Evolutionary conservation across 2,113 vertebrate genomes (phyloP).

Genomic region (Plecotus auritus): DNA sequence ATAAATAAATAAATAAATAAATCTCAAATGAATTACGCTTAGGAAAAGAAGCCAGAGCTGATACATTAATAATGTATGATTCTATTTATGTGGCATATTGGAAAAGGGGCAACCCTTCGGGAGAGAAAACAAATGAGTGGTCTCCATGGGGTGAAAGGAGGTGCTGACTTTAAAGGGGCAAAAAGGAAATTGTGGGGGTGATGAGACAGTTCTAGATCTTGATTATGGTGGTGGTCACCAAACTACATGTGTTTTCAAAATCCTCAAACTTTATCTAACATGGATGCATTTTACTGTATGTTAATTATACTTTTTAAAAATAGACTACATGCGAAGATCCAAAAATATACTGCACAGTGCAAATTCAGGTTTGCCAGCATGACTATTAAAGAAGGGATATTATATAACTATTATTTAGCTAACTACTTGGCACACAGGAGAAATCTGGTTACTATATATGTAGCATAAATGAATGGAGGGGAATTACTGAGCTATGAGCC

Average conservation of each 20-base stretch:
- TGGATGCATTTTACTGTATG: neutral
- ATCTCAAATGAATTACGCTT: neutral
- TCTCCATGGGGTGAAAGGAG: neutral
- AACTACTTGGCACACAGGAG: neutral
- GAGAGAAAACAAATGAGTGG: neutral
- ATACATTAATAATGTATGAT: neutral
- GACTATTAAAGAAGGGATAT: neutral
- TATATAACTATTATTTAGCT: neutral
- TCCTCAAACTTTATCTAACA: neutral
- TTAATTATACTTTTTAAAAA: neutral
- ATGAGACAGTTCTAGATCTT: neutral
- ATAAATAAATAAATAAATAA: neutral
- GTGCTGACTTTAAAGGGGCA: neutral
- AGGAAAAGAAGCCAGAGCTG: neutral
- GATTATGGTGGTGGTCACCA: neutral
- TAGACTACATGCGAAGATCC: neutral
- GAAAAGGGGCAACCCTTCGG: neutral
- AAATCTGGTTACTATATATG: neutral
- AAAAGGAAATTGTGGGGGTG: neutral
- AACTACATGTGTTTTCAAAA: neutral
- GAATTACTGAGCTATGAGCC: neutral
- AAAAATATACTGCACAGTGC: neutral
- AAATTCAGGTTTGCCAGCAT: neutral
- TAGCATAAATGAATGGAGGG: neutral
- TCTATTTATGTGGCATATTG: neutral